phyloP scores from a whole-genome alignment of 1,140 invertebrate genomes.

The Saccostrea cuccullata region DNA sequence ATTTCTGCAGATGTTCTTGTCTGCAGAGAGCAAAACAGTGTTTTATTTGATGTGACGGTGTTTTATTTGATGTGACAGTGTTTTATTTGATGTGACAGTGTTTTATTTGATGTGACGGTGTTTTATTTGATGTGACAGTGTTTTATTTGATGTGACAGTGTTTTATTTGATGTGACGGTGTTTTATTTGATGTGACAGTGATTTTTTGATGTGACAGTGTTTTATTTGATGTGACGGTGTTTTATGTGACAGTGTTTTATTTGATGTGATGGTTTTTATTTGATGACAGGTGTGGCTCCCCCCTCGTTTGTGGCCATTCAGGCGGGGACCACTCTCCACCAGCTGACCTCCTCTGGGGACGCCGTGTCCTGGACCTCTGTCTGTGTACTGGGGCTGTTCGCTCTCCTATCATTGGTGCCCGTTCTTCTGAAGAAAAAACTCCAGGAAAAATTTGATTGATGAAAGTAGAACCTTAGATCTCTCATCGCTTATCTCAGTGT shows the following conservation, averaged over 20 bases:
- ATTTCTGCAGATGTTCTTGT: too few species aligned
- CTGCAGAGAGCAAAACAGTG: too few species aligned
- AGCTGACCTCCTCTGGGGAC: slow-evolving; percentile 92
- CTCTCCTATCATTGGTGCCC: slow-evolving; percentile 91
- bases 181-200: slow-evolving; percentile 80
- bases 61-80: slow-evolving; percentile 80
- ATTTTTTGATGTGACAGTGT: too few species aligned
- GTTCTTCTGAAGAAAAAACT: slow-evolving; percentile 93
- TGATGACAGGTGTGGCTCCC: slow-evolving; percentile 94
- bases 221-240: slow-evolving; percentile 81
- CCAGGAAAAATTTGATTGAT: slow-evolving; percentile 75
- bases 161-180: too few species aligned
- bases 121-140: too few species aligned
- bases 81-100: too few species aligned
- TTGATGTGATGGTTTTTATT: slow-evolving; percentile 43
- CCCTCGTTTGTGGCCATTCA: slow-evolving; percentile 98
- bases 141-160: slow-evolving; percentile 80
- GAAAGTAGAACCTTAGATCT: slow-evolving; percentile 14
- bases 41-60: too few species aligned
- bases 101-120: slow-evolving; percentile 80
- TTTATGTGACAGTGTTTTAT: too few species aligned
- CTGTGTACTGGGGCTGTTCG: slow-evolving; percentile 87
- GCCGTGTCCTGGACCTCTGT: slow-evolving; percentile 94
- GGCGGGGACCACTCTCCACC: slow-evolving; percentile 96
- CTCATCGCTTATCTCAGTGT: not conserved